Conservation (phyloP, 2,888 invertebrate genomes). For the Drosophila neonasuta region DNA sequence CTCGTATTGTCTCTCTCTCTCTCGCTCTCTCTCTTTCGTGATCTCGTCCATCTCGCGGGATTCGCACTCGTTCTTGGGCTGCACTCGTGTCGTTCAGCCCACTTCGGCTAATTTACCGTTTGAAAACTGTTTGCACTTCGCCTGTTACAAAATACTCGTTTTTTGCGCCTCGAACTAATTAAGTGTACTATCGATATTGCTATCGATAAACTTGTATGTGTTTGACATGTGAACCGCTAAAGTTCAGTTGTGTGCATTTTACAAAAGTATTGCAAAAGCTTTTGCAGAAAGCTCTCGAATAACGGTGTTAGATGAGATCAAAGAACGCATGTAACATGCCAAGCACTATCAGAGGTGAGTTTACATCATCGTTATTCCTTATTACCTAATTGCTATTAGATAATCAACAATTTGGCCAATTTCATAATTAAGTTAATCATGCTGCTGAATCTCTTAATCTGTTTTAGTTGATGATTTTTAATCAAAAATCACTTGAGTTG, state of each 20-base stretch:
- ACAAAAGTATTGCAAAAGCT: not conserved
- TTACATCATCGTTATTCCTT: conserved; percentile 20
- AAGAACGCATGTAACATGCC: conserved; percentile 77
- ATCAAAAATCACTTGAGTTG: conserved; percentile 22
- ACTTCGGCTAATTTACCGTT: conserved; percentile 59
- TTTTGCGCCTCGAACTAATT: conserved; percentile 40
- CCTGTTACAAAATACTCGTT: conserved; percentile 8
- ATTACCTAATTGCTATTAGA: conserved; percentile 1
- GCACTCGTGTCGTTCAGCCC: conserved; percentile 17
- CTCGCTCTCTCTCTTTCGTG: not conserved
- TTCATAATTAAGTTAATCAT: not conserved
- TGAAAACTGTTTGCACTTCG: conserved; percentile 57
- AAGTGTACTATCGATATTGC: conserved; percentile 26
- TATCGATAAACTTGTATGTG: conserved; percentile 6
- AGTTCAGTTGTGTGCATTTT: not conserved
- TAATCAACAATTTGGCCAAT: not conserved
- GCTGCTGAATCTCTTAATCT: not conserved
- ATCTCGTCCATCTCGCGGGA: conserved; percentile 23
- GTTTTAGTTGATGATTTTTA: not conserved
- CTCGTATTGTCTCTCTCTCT: conserved; percentile 6
- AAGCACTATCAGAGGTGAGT: conserved; percentile 81
- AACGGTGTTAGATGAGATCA: conserved; percentile 49
- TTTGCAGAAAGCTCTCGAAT: conserved; percentile 3
- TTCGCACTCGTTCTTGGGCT: conserved; percentile 36
- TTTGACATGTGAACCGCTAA: conserved; percentile 42